Base-by-base conservation (phyloP, 1,140 invertebrate genomes). In the Ruditapes philippinarum region DNA sequence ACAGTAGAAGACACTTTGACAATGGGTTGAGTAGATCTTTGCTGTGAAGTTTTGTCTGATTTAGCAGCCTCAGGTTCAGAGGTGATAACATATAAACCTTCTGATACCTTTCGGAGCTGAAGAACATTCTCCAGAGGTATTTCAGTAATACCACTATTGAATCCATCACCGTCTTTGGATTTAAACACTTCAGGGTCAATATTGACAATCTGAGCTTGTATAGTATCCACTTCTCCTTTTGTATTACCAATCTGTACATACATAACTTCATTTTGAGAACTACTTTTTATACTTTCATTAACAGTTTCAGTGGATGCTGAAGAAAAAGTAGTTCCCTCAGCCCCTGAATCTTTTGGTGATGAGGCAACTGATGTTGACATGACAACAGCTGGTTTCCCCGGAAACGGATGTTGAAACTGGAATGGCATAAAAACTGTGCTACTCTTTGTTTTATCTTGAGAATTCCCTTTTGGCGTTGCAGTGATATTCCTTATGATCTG, bases 391-490 rank as follows among this genome's bases (percentile, higher is more conserved):
- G 33, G 42, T 60, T 79, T 33, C 17, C 74, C 65, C 40, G 83
- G 70, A 90, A 95, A 95, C 42, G 94, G 93, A 81, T 94, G 93
- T 82, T 90, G 91, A 83, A 95, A 95, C 73, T 94, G 94, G 87
- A 95, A 95, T 70, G 93, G 91, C 60, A 91, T 87, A 78, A 87
- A 91, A 5, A 70, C 82, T 14, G 89, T 65, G 5, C 62, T 70
- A 45, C 49, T n/a, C 12, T 57, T 60, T 17, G 68, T 57, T 28
- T 42, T 78, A 12, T 45, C 40, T 28, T 33, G 22, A 0, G 19
- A 4, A 40, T 78, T 68, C 3, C 17, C 31, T 42, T 57, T 76
- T 31, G 70, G 7, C 19, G 60, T 31, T 68, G 60, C 40, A 36
- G 51, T 49, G 0, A 80, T 40, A 78, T 82, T 73, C 33, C 45